Percentiles rank a stretch among this genome's conserved stretches.
These are phyloP conservation scores for Prionace glauca DNA, from an alignment of 2,797 vertebrate species.

Conservation along the genomic window DNA sequence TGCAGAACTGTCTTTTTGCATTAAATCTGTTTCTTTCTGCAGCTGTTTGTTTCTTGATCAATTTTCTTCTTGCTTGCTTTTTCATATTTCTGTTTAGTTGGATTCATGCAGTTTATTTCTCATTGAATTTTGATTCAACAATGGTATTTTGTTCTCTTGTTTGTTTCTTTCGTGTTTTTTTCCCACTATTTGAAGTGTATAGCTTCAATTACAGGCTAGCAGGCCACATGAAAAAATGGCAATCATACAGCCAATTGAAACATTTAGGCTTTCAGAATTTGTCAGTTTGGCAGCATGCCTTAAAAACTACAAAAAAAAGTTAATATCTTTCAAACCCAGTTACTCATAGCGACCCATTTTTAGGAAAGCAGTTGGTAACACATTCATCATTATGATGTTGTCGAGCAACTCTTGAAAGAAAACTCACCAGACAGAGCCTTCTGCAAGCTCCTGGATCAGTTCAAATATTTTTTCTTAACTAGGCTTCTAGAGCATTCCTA, in stretches of 20 bases:
- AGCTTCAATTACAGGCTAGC: background rate
- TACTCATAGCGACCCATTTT: background rate
- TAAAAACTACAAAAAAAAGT: background rate
- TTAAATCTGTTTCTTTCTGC: background rate
- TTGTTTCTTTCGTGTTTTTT: background rate
- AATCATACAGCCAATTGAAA: background rate
- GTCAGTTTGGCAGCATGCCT: background rate
- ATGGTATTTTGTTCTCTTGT: background rate
- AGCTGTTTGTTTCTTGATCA: background rate
- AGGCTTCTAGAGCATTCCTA: background rate
- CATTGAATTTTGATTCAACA: background rate
- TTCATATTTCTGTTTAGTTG: background rate
- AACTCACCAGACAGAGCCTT: background rate
- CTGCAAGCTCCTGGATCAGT: background rate
- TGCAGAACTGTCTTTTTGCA: background rate
- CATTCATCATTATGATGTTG: background rate
- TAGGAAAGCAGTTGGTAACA: background rate
- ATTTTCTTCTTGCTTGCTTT: background rate
- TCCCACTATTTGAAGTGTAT: background rate
- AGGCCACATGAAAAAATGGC: background rate
- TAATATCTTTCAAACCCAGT: background rate
- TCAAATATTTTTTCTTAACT: background rate
- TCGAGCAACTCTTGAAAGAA: background rate
- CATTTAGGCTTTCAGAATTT: background rate
- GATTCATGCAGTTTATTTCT: background rate